Percentiles rank a stretch among this genome's conserved stretches.
Evolutionary conservation across 2,888 invertebrate genomes (phyloP).

Genomic region (Pseudeuparius sepicola): DNA sequence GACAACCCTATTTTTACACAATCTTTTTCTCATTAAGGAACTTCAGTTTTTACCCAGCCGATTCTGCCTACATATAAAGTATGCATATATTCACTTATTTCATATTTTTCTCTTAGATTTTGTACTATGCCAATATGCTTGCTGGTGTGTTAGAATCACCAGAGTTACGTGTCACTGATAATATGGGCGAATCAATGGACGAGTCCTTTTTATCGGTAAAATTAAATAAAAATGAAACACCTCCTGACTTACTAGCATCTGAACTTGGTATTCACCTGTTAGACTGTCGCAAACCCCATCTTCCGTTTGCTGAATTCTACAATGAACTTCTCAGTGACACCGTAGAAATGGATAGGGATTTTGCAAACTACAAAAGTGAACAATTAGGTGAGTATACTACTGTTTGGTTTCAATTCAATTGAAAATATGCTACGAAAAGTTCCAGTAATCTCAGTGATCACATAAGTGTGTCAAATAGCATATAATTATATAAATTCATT

Average conservation of each 20-base stretch:
- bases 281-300: slow-evolving; percentile 73
- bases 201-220: slow-evolving; percentile 32
- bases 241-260: slow-evolving; percentile 55
- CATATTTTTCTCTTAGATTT: slow-evolving; percentile 44
- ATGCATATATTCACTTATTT: too few relatives aligned
- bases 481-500: too few relatives aligned
- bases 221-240: slow-evolving; percentile 35
- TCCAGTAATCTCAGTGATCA: too few relatives aligned
- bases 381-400: slow-evolving; percentile 26
- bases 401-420: slow-evolving; percentile 1
- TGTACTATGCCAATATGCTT: slow-evolving; percentile 80
- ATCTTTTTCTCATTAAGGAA: too few relatives aligned
- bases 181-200: slow-evolving; percentile 42
- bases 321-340: slow-evolving; percentile 88
- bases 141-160: slow-evolving; percentile 69
- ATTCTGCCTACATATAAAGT: too few relatives aligned
- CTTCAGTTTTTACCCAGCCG: too few relatives aligned
- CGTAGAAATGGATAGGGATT: slow-evolving; percentile 90
- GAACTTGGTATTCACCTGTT: slow-evolving; percentile 67
- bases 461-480: too few relatives aligned
- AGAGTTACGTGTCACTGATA: slow-evolving; percentile 47
- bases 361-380: slow-evolving; percentile 77
- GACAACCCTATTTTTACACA: too few relatives aligned
- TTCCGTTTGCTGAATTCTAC: slow-evolving; percentile 86
- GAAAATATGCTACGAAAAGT: too few relatives aligned